phyloP scores from a whole-genome alignment of 1,140 invertebrate genomes.

The Octopus bimaculoides region DNA sequence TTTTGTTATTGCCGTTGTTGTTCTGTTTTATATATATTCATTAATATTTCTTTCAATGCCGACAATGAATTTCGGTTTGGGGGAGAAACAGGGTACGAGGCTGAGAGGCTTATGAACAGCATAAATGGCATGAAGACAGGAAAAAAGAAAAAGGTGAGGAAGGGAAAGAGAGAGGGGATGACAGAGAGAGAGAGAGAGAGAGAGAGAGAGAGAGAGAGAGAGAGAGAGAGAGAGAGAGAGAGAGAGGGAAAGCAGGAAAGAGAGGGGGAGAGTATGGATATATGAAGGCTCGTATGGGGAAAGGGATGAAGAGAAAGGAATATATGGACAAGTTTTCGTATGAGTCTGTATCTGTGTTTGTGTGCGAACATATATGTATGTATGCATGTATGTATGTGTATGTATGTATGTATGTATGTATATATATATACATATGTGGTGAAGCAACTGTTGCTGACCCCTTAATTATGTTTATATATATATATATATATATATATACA shows the following conservation, averaged over 20 bases:
- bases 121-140: too few relatives aligned
- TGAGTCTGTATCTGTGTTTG: background rate
- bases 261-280: too few relatives aligned
- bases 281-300: background rate
- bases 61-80: too few relatives aligned
- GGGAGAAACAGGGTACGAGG: too few relatives aligned
- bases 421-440: background rate
- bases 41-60: too few relatives aligned
- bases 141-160: background rate
- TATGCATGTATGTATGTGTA: background rate
- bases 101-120: too few relatives aligned
- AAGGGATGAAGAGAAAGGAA: background rate
- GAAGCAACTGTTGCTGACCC: background rate
- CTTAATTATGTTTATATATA: background rate
- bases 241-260: background rate
- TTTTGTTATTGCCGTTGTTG: too few relatives aligned
- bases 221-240: background rate
- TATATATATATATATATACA: background rate
- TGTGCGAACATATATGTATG: background rate
- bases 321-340: background rate
- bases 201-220: background rate
- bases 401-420: background rate
- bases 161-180: background rate
- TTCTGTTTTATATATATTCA: too few relatives aligned
- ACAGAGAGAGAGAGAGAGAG: background rate